Base-by-base conservation (phyloP, 2,888 invertebrate species). In the Papilio protenor region DNA sequence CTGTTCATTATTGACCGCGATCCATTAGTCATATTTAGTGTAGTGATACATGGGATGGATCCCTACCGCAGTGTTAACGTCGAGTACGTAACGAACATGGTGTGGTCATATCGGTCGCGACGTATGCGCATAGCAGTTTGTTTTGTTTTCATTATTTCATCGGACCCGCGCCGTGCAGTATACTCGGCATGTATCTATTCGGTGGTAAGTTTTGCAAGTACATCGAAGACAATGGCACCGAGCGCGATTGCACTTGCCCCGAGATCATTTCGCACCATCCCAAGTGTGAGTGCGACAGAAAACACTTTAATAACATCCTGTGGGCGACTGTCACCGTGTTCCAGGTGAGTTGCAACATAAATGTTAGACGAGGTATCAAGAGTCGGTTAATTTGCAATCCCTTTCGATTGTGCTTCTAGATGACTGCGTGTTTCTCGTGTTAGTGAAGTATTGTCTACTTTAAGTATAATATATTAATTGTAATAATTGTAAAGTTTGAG, bases 201-300 rank as follows among this genome's bases (percentile, higher is more conserved):
- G 99, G 99, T 96, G 98, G 99, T 97, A 98, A 98, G 97, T 99
- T 99, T 98, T 99, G 99, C 98, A 98, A 98, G 97, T 98, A 97
- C 96, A 96, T 97, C 95, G 98, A 98, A 95, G 97, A 97, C 93
- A 95, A 96, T 91, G 97, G 97, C 94, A 95, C 95, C 93, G 96
- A 96, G 95, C 96, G 97, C 92, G 97, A 98, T 95, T 99, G 99
- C 96, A 97, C 97, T 94, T 99, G 99, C 96, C 96, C 97, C 91
- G 98, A 98, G 96, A 98, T 98, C 95, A 96, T 97, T 93, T 97
- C 97, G 93, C 97, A 97, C 94, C 97, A 97, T 95, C 97, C 97
- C 92, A 96, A 97, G 95, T 99, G 99, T 96, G 97, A 97, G 95
- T 99, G 99, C 96, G 98, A 98, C 96, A 96, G 99, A 95, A 99